Percentiles rank a stretch among this genome's conserved stretches.
These are phyloP conservation scores for Actenoides hombroni DNA, from an alignment of 2,113 vertebrate species.

Conservation along the genomic window DNA sequence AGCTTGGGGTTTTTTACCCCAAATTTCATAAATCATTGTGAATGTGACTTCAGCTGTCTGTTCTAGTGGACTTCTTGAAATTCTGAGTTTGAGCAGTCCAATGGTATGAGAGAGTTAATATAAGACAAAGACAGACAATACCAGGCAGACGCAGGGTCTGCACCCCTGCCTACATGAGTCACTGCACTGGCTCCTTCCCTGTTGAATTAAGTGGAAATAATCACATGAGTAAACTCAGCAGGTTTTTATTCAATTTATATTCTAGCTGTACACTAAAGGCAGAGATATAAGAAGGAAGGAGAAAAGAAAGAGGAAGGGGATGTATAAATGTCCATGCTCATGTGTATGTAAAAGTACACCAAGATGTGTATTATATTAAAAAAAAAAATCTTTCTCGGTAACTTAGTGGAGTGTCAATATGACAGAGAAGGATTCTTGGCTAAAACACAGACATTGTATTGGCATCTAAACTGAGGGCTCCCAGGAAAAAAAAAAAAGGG, in stretches of 20 bases:
- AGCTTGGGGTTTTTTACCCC: not conserved
- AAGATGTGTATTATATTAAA: not conserved
- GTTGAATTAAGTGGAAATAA: conserved; percentile 44
- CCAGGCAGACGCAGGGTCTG: not conserved
- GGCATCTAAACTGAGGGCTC: not conserved
- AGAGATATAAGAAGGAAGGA: not conserved
- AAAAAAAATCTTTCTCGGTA: not conserved
- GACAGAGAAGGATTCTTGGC: not conserved
- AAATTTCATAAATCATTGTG: not conserved
- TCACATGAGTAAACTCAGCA: conserved; percentile 37
- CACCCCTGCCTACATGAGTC: conserved; percentile 6
- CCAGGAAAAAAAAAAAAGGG: not conserved
- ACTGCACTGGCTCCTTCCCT: conserved; percentile 23
- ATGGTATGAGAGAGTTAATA: not conserved
- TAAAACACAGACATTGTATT: not conserved
- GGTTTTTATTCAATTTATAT: conserved; percentile 17
- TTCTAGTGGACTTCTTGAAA: not conserved
- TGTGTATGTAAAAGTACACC: not conserved
- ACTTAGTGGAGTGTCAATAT: not conserved
- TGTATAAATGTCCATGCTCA: not conserved
- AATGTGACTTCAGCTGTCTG: not conserved
- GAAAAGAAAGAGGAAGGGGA: not conserved
- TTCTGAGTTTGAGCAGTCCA: not conserved
- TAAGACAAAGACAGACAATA: not conserved
- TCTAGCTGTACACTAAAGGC: not conserved